Percentiles rank a stretch among this genome's conserved stretches.
Evolutionary conservation across 2,113 vertebrate genomes (phyloP).

Genomic region (Ictalurus furcatus): DNA sequence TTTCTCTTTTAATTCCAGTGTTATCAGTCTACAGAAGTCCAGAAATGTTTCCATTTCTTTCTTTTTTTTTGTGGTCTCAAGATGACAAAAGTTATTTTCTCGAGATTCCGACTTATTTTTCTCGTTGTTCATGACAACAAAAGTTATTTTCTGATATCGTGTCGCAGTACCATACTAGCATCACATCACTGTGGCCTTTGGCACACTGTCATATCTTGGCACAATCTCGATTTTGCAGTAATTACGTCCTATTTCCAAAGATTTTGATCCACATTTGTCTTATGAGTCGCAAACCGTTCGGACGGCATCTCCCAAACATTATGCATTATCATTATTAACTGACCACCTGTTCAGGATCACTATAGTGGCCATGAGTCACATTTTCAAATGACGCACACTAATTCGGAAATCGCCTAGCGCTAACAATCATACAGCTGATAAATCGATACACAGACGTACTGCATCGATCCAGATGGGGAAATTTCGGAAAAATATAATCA

Average conservation of each 20-base stretch:
- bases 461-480: not conserved
- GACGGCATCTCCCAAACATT: not conserved
- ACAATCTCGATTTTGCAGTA: not conserved
- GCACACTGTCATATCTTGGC: not conserved
- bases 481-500: not conserved
- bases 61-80: not conserved
- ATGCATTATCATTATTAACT: not conserved
- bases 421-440: not conserved
- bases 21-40: not conserved
- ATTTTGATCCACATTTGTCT: not conserved
- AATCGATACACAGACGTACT: not conserved
- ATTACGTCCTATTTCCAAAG: not conserved
- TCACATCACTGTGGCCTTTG: not conserved
- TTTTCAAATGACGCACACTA: not conserved
- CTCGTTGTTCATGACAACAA: not conserved
- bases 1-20: not conserved
- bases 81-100: not conserved
- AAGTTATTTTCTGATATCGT: not conserved
- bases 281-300: not conserved
- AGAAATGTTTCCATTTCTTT: not conserved
- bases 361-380: not conserved
- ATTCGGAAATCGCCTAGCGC: not conserved
- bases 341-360: not conserved
- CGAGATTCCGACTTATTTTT: not conserved
- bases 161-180: not conserved